Percentiles rank a stretch among this genome's conserved stretches.
These are phyloP conservation scores for Rhadinocentrus ornatus DNA, from an alignment of 2,797 vertebrate species.

Conservation along the genomic window DNA sequence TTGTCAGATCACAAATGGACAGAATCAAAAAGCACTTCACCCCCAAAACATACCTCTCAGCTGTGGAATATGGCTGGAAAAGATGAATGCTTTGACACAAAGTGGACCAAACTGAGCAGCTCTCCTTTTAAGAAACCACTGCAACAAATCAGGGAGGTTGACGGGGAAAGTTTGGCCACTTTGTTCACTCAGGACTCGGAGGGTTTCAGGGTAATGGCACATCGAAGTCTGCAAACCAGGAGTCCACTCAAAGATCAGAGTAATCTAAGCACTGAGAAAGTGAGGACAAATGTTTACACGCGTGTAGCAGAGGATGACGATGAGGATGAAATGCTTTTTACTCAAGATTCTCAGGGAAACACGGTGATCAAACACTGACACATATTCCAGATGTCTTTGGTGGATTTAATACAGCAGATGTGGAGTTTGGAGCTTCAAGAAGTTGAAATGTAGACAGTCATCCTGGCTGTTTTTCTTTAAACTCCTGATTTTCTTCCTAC, in stretches of 20 bases:
- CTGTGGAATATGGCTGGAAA: slow-evolving; percentile 30
- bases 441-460: background rate
- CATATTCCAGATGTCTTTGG: background rate
- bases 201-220: slow-evolving; percentile 88
- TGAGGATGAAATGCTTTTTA: slow-evolving; percentile 84
- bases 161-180: slow-evolving; percentile 66
- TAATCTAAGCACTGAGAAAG: slow-evolving; percentile 29
- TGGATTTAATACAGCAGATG: background rate
- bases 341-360: slow-evolving; percentile 94
- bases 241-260: slow-evolving; percentile 70
- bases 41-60: slow-evolving; percentile 37
- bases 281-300: slow-evolving; percentile 6
- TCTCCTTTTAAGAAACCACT: slow-evolving; percentile 51
- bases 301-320: slow-evolving; percentile 57
- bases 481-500: background rate
- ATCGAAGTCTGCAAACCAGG: slow-evolving; percentile 52
- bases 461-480: background rate
- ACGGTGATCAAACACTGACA: slow-evolving; percentile 89
- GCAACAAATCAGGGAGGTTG: slow-evolving; percentile 14
- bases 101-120: slow-evolving; percentile 23
- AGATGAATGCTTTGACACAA: slow-evolving; percentile 41
- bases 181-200: slow-evolving; percentile 91
- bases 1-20: slow-evolving; percentile 31
- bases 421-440: background rate
- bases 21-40: slow-evolving; percentile 26